A percentile compares a stretch with the other conserved stretches of the same genome.
phyloP scores from a whole-genome alignment of 2,888 invertebrate species.

The Apeira syringaria region DNA sequence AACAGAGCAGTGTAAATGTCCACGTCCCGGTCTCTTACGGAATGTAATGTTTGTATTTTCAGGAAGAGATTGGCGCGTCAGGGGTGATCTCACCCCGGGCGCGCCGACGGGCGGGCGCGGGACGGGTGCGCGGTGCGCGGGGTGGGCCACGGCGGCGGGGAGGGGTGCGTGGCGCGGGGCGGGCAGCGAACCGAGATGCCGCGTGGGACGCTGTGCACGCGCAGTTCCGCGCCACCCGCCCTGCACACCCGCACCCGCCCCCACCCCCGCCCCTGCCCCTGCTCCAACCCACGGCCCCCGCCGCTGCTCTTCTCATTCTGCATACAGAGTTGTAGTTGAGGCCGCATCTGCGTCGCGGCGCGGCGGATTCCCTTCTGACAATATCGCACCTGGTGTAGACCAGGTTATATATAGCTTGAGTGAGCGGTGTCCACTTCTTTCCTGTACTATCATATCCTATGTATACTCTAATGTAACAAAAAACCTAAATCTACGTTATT shows the following conservation, averaged over 20 bases:
- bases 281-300: no score
- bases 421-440: no score
- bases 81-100: not conserved
- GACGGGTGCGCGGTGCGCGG: constrained; percentile 9
- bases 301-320: constrained; percentile 63
- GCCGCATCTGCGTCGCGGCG: constrained; percentile 5
- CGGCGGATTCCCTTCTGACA: constrained; percentile 12
- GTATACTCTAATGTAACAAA: no score
- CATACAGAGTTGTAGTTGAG: constrained; percentile 56
- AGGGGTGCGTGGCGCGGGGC: constrained; percentile 12
- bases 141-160: constrained; percentile 24
- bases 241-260: constrained; percentile 37
- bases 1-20: no score
- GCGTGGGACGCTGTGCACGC: constrained; percentile 70
- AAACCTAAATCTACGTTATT: no score
- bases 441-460: no score
- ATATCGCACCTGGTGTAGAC: no score
- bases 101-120: constrained; percentile 1
- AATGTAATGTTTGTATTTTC: not conserved
- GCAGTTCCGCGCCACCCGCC: constrained; percentile 54
- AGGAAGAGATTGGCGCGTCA: not conserved
- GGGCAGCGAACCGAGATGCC: constrained; percentile 33
- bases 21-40: not conserved
- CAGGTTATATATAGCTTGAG: no score
- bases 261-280: constrained; percentile 45